Base-by-base conservation (phyloP, 1,140 invertebrate genomes). In the Callitettix versicolor region DNA sequence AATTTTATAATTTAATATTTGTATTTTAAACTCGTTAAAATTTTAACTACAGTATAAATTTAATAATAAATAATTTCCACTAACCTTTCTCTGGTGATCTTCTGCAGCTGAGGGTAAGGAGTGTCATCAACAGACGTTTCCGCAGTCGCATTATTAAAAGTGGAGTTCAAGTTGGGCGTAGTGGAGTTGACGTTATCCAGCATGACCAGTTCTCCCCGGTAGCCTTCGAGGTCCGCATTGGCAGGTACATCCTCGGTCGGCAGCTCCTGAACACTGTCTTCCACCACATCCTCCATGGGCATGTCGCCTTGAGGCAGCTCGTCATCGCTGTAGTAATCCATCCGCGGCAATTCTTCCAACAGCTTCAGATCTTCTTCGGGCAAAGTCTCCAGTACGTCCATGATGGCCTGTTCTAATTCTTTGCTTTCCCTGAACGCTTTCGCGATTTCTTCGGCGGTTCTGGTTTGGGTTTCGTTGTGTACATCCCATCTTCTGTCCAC, bases 261-360 rank as follows among this genome's bases (percentile, higher is more conserved):
- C 7, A 55, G 42, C 18, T 36, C 44, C 42, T 55, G 53, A 11
- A 41, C 33, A 17, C 53, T 38, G 43, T 55, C 44, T 17, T 34
- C 30, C 7, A 34, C 24, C 42, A 36, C 18, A 21, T 53, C 56
- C 20, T 34, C 36, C 2, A 40, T 17, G 3, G 56, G 50, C 42
- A 53, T 53, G 36, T 58, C 51, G 6, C 56, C 56, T n/a, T 51
- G 56, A 18, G 26, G 18, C 56, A 53, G 42, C 30, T 53, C 36
- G 20, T 53, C 56, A 17, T 42, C 48, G 9, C 14, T 15, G 21
- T 21, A 17, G 11, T 38, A 50, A n/a, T 47, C 41, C 1, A n/a
- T n/a, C 1, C 40, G 38, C 53, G 24, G 22, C 12, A 54, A 18
- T 21, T 24, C 53, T 20, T 58, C 56, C 30, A 58, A 33, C 15